phyloP scores from a whole-genome alignment of 2,888 invertebrate genomes.

The Endomychus coccineus region DNA sequence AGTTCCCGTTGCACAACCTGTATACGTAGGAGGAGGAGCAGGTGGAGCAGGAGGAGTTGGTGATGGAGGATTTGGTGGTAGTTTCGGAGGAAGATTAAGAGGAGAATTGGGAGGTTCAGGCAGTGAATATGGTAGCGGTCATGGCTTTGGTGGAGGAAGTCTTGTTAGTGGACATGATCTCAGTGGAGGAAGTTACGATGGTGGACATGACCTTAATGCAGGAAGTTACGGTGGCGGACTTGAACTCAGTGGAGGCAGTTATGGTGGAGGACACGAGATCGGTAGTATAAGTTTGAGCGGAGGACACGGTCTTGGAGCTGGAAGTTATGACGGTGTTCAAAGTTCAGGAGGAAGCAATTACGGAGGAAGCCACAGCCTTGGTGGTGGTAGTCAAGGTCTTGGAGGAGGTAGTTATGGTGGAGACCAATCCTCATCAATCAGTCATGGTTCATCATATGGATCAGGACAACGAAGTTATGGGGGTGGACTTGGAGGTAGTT shows the following conservation, averaged over 20 bases:
- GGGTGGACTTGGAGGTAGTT: not conserved
- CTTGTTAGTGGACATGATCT: slow-evolving; percentile 35
- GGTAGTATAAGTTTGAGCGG: slow-evolving; percentile 2
- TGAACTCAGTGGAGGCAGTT: slow-evolving; percentile 36
- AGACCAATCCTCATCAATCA: slow-evolving; percentile 9
- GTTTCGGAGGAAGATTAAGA: slow-evolving; percentile 17
- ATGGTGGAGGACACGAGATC: slow-evolving; percentile 35
- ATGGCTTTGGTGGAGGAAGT: slow-evolving; percentile 35
- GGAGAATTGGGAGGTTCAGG: slow-evolving; percentile 4
- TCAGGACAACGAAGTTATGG: not conserved
- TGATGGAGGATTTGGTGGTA: slow-evolving; percentile 21
- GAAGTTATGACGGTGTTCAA: slow-evolving; percentile 7
- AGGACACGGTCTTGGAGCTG: slow-evolving; percentile 3
- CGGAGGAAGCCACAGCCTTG: not conserved
- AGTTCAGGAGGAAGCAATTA: slow-evolving; percentile 4
- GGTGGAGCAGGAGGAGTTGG: slow-evolving; percentile 18
- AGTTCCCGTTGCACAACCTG: slow-evolving; percentile 50
- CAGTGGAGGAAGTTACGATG: slow-evolving; percentile 39
- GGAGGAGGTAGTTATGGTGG: not conserved
- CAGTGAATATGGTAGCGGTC: slow-evolving; percentile 24
- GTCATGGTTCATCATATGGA: slow-evolving; percentile 11
- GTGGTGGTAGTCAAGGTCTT: no score
- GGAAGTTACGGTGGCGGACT: slow-evolving; percentile 41
- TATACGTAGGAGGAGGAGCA: slow-evolving; percentile 32
- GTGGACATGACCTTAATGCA: slow-evolving; percentile 32